A percentile compares a stretch with the other conserved stretches of the same genome.
These are phyloP conservation scores for Lycaena phlaeas DNA, from an alignment of 2,888 invertebrate genomes.

Conservation along the genomic window DNA sequence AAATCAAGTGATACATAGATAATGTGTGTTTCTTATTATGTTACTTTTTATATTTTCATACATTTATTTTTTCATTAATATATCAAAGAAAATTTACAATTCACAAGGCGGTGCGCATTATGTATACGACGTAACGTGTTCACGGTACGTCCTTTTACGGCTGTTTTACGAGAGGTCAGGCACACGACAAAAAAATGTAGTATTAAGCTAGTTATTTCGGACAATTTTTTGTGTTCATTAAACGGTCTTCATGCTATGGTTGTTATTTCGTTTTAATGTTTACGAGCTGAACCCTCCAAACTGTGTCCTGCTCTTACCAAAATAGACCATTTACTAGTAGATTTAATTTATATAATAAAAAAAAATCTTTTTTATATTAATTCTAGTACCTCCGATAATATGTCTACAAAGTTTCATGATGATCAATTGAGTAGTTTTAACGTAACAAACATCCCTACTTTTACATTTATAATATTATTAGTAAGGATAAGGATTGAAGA, in stretches of 20 bases:
- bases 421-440: no score
- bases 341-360: no score
- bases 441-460: no score
- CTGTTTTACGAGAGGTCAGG: neutral
- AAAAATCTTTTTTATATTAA: no score
- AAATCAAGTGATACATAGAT: no score
- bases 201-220: neutral
- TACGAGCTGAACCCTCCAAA: neutral
- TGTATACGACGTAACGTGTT: neutral
- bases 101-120: neutral
- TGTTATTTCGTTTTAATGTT: neutral
- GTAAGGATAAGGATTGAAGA: no score
- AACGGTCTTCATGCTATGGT: neutral
- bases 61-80: neutral
- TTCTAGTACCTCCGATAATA: no score
- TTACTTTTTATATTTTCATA: neutral
- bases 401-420: no score
- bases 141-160: constrained; percentile 1
- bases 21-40: no score
- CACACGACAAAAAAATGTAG: neutral
- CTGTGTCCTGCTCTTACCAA: no score
- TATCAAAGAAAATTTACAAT: neutral
- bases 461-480: no score
- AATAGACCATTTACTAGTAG: no score
- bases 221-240: neutral